These are phyloP conservation scores for Pogonomyrmex barbatus DNA, from an alignment of 1,140 invertebrate species.

Conservation along the genomic window DNA sequence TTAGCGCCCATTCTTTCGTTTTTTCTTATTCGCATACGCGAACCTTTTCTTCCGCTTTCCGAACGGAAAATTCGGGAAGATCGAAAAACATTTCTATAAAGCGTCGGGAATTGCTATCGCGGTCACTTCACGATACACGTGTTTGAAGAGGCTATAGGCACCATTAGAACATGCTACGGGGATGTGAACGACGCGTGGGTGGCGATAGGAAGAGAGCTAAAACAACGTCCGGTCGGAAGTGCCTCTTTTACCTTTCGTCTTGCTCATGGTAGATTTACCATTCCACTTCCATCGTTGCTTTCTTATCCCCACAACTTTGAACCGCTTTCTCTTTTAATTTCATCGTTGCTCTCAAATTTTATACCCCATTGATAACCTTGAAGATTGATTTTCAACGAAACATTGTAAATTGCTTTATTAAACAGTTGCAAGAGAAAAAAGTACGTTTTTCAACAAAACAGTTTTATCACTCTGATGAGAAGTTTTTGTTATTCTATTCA, in stretches of 20 bases:
- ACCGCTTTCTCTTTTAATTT: constrained; percentile 3
- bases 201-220: neutral
- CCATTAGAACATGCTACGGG: neutral
- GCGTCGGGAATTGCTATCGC: constrained; percentile 16
- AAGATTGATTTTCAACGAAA: neutral
- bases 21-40: neutral
- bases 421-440: neutral
- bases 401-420: neutral
- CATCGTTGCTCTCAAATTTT: neutral
- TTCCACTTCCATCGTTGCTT: neutral
- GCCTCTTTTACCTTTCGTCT: neutral
- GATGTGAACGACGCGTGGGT: neutral
- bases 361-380: neutral
- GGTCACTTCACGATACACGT: constrained; percentile 7
- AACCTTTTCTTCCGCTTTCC: neutral
- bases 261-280: neutral
- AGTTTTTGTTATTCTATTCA: neutral
- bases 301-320: neutral
- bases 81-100: neutral
- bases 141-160: neutral
- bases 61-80: neutral
- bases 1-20: neutral
- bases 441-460: neutral
- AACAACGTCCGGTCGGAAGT: neutral
- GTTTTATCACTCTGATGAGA: neutral